These are phyloP conservation scores for Clarias laeviceps DNA, from an alignment of 2,797 vertebrate genomes.

Conservation along the genomic window DNA sequence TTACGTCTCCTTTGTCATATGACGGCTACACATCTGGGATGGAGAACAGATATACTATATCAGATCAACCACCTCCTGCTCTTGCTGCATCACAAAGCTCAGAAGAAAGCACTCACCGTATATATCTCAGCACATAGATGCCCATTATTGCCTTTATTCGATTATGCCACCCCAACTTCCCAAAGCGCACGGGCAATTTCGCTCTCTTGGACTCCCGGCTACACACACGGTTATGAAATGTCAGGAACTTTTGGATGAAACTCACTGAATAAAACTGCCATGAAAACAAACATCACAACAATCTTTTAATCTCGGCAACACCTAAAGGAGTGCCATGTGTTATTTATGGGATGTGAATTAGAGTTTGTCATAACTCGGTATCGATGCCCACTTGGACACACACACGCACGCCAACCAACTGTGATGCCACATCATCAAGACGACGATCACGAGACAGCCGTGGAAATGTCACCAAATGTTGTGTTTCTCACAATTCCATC, in stretches of 20 bases:
- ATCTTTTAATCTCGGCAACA: not conserved
- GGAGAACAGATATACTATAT: not conserved
- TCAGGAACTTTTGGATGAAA: not conserved
- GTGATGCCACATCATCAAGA: constrained; percentile 47
- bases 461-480: constrained; percentile 53
- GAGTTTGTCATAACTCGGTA: constrained; percentile 7
- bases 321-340: not conserved
- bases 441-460: constrained; percentile 24
- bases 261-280: not conserved
- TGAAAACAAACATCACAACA: not conserved
- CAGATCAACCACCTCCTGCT: not conserved
- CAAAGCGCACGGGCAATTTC: not conserved
- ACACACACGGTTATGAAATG: not conserved
- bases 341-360: not conserved
- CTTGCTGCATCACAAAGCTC: not conserved
- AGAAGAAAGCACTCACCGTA: too few relatives aligned
- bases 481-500: not conserved
- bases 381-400: constrained; percentile 38
- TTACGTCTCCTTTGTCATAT: not conserved
- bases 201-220: not conserved
- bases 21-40: not conserved
- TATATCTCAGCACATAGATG: not conserved
- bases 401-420: constrained; percentile 28
- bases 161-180: not conserved
- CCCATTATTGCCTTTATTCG: not conserved